phyloP scores from a whole-genome alignment of 2,888 invertebrate species.

The Spodoptera picta region DNA sequence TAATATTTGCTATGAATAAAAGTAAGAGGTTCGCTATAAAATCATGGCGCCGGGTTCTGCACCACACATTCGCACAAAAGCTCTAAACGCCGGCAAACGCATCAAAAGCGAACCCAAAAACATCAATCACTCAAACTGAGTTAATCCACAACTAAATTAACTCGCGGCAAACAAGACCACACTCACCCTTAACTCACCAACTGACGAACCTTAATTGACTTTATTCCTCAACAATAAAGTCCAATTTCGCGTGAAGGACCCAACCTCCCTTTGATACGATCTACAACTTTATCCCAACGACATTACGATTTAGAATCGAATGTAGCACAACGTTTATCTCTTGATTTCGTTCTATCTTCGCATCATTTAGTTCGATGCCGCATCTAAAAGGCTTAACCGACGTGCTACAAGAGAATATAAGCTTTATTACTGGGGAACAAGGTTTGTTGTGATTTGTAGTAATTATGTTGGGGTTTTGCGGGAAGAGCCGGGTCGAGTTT shows the following conservation, averaged over 20 bases:
- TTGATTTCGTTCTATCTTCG: conserved; percentile 79
- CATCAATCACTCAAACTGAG: conserved; percentile 86
- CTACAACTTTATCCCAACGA: conserved; percentile 55
- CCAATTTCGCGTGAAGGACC: conserved; percentile 50
- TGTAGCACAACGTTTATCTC: conserved; percentile 67
- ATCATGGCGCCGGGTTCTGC: conserved; percentile 32
- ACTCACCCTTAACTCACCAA: conserved; percentile 69
- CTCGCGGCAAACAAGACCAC: conserved; percentile 75
- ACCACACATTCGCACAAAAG: conserved; percentile 54
- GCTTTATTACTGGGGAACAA: conserved; percentile 47
- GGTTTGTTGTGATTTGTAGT: conserved; percentile 45
- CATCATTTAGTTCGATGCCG: conserved; percentile 70
- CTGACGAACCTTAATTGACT: conserved; percentile 62
- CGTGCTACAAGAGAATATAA: conserved; percentile 37
- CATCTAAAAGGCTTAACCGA: conserved; percentile 61
- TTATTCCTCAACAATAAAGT: conserved; percentile 56
- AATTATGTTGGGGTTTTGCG: conserved; percentile 48
- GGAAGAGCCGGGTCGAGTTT: conserved; percentile 57
- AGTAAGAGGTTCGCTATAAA: conserved; percentile 20
- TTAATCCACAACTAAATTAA: conserved; percentile 88
- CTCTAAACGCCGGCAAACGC: conserved; percentile 65
- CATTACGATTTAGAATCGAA: conserved; percentile 68
- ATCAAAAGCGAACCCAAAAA: conserved; percentile 76
- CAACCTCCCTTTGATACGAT: conserved; percentile 35
- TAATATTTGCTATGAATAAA: conserved; percentile 13